Conservation (phyloP, 2,888 invertebrate species). For the Scrobipalpa costella region DNA sequence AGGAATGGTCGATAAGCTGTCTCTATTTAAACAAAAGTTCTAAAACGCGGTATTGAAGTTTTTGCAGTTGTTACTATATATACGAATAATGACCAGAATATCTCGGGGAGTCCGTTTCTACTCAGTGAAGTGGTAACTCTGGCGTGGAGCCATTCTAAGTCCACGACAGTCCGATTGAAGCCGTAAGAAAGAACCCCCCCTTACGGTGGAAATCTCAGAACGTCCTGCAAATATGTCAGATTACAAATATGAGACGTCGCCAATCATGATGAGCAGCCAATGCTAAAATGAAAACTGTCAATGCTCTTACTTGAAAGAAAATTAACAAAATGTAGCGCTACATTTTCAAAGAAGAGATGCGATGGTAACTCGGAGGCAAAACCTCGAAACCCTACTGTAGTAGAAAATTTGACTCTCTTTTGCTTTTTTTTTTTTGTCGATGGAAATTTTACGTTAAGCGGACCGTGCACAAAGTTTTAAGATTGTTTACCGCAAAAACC, state of each 20-base stretch:
- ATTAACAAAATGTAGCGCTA: no score
- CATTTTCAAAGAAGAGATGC: background rate
- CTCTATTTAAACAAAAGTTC: background rate
- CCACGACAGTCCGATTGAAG: background rate
- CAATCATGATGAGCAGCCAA: background rate
- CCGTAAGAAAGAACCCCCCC: background rate
- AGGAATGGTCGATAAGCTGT: background rate
- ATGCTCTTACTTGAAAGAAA: background rate
- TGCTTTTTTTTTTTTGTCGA: background rate
- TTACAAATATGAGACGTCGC: background rate
- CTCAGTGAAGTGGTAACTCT: background rate
- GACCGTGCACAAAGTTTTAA: no score
- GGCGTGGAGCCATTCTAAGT: background rate
- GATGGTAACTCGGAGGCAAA: background rate
- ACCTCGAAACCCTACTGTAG: background rate
- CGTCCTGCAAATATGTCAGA: background rate
- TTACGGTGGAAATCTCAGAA: background rate
- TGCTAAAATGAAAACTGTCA: background rate
- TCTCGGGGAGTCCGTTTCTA: background rate
- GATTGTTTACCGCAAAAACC: no score
- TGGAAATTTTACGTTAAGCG: no score
- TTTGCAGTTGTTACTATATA: background rate
- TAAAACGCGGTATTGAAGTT: slow-evolving; percentile 4
- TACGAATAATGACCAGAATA: background rate
- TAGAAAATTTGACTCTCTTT: background rate